Percentiles rank a stretch among this genome's conserved stretches.
These are phyloP conservation scores for Centropristis striata DNA, from an alignment of 2,113 vertebrate species.

Conservation along the genomic window DNA sequence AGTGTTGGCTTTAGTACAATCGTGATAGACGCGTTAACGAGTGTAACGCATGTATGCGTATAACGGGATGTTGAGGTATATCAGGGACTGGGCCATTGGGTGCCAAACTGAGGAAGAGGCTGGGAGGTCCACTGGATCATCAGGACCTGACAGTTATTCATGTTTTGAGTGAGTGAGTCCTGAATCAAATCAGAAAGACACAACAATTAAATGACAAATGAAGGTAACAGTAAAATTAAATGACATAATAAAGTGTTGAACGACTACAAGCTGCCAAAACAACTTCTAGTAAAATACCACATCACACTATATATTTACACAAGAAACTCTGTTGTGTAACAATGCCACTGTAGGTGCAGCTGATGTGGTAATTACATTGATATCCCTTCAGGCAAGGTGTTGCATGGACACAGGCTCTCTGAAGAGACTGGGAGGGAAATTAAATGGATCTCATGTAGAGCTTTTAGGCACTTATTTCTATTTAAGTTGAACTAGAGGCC, in stretches of 20 bases:
- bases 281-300: constrained; percentile 10
- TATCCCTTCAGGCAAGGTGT: constrained; percentile 45
- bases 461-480: constrained; percentile 31
- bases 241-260: background rate
- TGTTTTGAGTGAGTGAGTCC: background rate
- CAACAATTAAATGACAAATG: background rate
- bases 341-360: constrained; percentile 42
- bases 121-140: too few relatives aligned
- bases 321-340: constrained; percentile 36
- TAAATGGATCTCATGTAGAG: constrained; percentile 29
- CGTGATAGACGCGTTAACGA: too few relatives aligned
- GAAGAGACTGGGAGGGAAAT: constrained; percentile 39
- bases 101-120: too few relatives aligned
- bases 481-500: background rate
- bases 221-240: background rate
- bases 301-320: constrained; percentile 30
- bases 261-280: constrained; percentile 4
- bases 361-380: constrained; percentile 62
- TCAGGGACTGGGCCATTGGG: too few relatives aligned
- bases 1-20: too few relatives aligned
- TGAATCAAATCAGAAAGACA: constrained; percentile 3
- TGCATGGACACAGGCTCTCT: constrained; percentile 40
- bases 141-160: background rate
- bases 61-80: too few relatives aligned
- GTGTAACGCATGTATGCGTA: too few relatives aligned